Percentiles rank a stretch among this genome's conserved stretches.
These are phyloP conservation scores for Lerema accius DNA, from an alignment of 1,140 invertebrate genomes.

Conservation along the genomic window DNA sequence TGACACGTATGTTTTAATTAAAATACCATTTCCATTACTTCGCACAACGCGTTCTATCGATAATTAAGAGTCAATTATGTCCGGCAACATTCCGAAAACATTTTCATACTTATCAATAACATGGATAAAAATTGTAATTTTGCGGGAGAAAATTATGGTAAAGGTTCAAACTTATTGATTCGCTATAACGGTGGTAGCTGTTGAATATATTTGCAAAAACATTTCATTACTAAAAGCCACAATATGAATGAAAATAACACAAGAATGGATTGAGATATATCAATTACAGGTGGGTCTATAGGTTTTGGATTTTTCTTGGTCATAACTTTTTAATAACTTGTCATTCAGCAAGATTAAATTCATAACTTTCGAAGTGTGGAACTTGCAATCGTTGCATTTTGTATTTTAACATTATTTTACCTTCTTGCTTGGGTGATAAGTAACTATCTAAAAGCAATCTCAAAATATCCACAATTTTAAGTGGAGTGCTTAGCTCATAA, in stretches of 20 bases:
- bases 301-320: background rate
- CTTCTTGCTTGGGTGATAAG: no score
- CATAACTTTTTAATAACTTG: background rate
- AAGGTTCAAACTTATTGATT: background rate
- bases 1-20: constrained; percentile 4
- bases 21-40: background rate
- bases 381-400: no score
- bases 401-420: no score
- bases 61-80: constrained; percentile 22
- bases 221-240: constrained; percentile 46
- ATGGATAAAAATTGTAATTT: constrained; percentile 16
- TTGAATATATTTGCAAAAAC: constrained; percentile 44
- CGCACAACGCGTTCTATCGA: background rate
- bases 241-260: constrained; percentile 46
- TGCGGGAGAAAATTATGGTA: background rate
- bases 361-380: no score
- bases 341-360: no score
- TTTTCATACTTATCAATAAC: constrained; percentile 31
- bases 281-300: constrained; percentile 5
- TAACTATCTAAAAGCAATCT: no score
- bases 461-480: no score
- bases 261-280: constrained; percentile 35
- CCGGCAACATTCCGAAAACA: constrained; percentile 37
- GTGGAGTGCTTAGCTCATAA: no score
- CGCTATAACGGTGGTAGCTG: constrained; percentile 27